phyloP scores from a whole-genome alignment of 2,113 vertebrate species.

The Sinocyclocheilus anshuiensis region DNA sequence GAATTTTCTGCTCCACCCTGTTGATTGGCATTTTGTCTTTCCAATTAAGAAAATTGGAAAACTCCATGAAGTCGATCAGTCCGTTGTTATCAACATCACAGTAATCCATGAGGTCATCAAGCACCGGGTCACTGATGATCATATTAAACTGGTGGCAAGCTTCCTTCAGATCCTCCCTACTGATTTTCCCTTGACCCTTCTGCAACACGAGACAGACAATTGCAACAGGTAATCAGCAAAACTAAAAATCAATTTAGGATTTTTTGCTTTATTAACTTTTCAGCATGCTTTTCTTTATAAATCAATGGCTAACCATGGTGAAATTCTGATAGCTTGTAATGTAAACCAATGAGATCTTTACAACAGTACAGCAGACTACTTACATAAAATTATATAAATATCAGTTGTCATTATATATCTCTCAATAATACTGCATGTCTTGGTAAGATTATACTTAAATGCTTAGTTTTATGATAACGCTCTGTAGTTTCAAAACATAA shows the following conservation, averaged over 20 bases:
- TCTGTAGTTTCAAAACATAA: too few species aligned
- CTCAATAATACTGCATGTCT: too few species aligned
- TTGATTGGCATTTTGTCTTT: constrained; percentile 81
- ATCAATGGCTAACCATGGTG: too few species aligned
- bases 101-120: constrained; percentile 81
- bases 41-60: constrained; percentile 89
- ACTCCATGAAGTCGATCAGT: constrained; percentile 82
- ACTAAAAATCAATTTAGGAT: neutral
- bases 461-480: too few species aligned
- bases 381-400: too few species aligned
- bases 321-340: too few species aligned
- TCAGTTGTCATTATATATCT: too few species aligned
- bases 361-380: too few species aligned
- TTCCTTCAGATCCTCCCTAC: constrained; percentile 76
- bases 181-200: constrained; percentile 82
- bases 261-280: too few species aligned
- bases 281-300: too few species aligned
- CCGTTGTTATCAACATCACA: constrained; percentile 85
- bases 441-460: too few species aligned
- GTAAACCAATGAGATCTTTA: too few species aligned
- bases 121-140: constrained; percentile 69
- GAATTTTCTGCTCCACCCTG: constrained; percentile 72
- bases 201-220: constrained; percentile 53
- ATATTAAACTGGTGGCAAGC: constrained; percentile 79
- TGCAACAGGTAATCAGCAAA: neutral